Percentiles rank a stretch among this genome's conserved stretches.
phyloP scores from a whole-genome alignment of 2,888 invertebrate species.

The Leistus spinibarbis region DNA sequence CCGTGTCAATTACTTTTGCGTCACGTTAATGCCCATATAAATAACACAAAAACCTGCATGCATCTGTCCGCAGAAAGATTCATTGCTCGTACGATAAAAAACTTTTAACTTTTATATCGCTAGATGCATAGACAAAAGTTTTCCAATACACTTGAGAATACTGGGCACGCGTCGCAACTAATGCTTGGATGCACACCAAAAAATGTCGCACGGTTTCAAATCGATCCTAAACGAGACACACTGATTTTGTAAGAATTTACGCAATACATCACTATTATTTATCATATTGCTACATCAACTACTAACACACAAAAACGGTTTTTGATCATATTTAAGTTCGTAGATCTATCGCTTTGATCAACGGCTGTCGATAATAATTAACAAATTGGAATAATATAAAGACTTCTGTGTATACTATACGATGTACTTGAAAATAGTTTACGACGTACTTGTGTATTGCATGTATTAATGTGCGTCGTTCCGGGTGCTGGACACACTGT shows the following conservation, averaged over 20 bases:
- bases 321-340: neutral
- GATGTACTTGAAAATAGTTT: too few species aligned
- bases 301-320: too few species aligned
- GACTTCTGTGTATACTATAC: too few species aligned
- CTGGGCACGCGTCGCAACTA: neutral
- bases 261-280: neutral
- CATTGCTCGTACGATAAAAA: constrained; percentile 5
- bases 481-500: neutral
- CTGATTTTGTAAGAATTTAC: neutral
- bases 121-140: neutral
- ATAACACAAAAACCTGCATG: constrained; percentile 33
- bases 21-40: constrained; percentile 39
- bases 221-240: neutral
- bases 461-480: neutral
- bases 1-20: constrained; percentile 38
- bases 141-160: neutral
- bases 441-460: too few species aligned
- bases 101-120: neutral
- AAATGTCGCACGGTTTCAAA: neutral
- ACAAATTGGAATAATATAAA: too few species aligned
- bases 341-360: too few species aligned
- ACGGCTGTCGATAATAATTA: too few species aligned
- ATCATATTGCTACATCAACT: neutral
- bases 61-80: constrained; percentile 22
- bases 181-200: neutral